Base-by-base conservation (phyloP, 2,888 invertebrate species). In the Diabrotica balteata region DNA sequence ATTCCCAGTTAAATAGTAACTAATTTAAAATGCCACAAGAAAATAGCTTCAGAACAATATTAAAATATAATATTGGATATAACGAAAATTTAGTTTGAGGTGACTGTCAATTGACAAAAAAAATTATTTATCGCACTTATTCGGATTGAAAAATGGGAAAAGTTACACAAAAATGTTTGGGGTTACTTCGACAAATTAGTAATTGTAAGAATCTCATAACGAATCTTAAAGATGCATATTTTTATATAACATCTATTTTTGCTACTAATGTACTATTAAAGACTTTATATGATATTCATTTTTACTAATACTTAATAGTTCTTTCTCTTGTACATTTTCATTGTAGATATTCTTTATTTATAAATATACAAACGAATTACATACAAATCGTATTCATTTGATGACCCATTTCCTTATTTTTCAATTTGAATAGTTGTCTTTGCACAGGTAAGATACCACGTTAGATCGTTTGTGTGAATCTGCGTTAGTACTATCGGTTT, bases 341-440 rank as follows among this genome's bases (percentile, higher is more conserved):
- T 64, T 73, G 74, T 76, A 76, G 74, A 63, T 62, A 59, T 59
- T 73, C 49, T 70, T 55, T 63, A 69, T 68, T 66, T 72, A 63
- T 55, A 47, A 8, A 75, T 73, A 76, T 76, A 76, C 73, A 32
- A 32, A 76, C 61, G 71, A 70, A 71, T 68, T 65, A 69, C 52
- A 63, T 71, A 57, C n/a, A 67, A 46, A 62, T 69, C 69, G 70
- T 70, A 69, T 72, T 73, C 65, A 72, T 74, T 74, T 72, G 68
- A 45, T 57, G 43, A 69, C 72, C 69, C 54, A 59, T 63, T 65
- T 69, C 69, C 68, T 67, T 60, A 63, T 61, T 66, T 64, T 55
- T 63, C 49, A 44, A 63, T 63, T 63, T 55, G 55, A 55, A 63
- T 55, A 44, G 47, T 47, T 47, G 9, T 47, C 6, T 47, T 4